Base-by-base conservation (phyloP, 2,888 invertebrate species). In the Eupithecia subumbrata region DNA sequence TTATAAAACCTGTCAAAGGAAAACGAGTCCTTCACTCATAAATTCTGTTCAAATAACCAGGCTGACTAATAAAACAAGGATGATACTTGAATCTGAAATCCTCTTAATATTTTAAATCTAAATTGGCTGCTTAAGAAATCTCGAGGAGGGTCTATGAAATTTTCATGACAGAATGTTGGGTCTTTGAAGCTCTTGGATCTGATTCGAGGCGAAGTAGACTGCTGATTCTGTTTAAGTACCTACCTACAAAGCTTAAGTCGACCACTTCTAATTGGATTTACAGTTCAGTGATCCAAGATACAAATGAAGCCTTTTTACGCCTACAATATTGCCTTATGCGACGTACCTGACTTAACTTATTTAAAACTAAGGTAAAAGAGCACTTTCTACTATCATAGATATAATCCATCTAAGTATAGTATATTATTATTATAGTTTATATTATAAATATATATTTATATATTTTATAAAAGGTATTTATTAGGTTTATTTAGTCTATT, bases 121-220 rank as follows among this genome's bases (percentile, higher is more conserved):
- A 79, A 82, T 82, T 79, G 78, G 79, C 78, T 80, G 70, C 77
- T 79, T 69, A 76, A 66, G 72, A 63, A 79, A 76, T 79, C 72
- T 77, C 76, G 72, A 78, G 73, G 75, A 80, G 77, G 76, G 76
- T 70, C 74, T 72, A 72, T 78, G 74, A 77, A 78, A 79, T 78
- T 79, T 76, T 78, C 77, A 77, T 77, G 76, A 79, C 77, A 79
- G 78, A 74, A 74, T 71, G 75, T 73, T 76, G 68, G 72, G 68
- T 74, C 76, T 74, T 72, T 71, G 69, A 72, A 71, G 72, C 71
- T 68, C 73, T 72, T 69, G 69, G 70, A 71, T 70, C 68, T 68
- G 72, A 66, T 67, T 77, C 74, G 52, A 77, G 48, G n/a, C 22
- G 52, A 43, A 70, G 63, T 69, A 48, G 74, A 72, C 70, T 73